Percentiles rank a stretch among this genome's conserved stretches.
Conservation (phyloP, 2,797 vertebrate species). For the Enteromius afrohamiltoni region DNA sequence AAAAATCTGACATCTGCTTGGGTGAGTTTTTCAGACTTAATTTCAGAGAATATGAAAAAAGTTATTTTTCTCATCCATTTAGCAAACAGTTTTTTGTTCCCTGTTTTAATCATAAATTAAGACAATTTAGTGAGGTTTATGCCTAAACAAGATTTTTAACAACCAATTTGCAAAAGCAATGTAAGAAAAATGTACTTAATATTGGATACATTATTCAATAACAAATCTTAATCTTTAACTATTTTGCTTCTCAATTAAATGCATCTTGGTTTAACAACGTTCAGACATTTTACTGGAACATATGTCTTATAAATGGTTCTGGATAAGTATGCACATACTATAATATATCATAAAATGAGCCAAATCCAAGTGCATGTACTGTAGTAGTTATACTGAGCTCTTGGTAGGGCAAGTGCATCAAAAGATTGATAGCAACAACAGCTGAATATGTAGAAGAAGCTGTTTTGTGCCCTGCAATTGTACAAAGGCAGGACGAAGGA, state of each 20-base stretch:
- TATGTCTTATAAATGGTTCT: neutral
- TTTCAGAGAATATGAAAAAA: neutral
- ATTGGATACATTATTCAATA: neutral
- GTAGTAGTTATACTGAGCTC: neutral
- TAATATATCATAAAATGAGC: neutral
- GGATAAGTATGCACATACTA: neutral
- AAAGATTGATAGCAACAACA: conserved; percentile 24
- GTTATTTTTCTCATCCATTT: neutral
- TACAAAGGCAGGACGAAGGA: conserved; percentile 15
- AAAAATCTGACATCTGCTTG: neutral
- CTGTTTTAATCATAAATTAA: neutral
- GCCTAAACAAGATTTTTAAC: neutral
- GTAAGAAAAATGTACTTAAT: neutral
- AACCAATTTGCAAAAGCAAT: neutral
- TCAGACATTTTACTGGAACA: neutral
- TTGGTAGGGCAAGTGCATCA: neutral
- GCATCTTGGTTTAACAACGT: neutral
- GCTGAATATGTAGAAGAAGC: conserved; percentile 41
- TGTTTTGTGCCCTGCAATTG: conserved; percentile 16
- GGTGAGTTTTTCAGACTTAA: neutral
- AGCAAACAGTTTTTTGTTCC: neutral
- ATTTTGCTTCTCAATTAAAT: neutral
- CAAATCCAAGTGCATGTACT: neutral
- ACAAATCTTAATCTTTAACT: neutral
- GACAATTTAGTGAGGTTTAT: conserved; percentile 1